Percentiles rank a stretch among this genome's conserved stretches.
Evolutionary conservation across 2,888 invertebrate species (phyloP).

Genomic region (Tholera decimalis): DNA sequence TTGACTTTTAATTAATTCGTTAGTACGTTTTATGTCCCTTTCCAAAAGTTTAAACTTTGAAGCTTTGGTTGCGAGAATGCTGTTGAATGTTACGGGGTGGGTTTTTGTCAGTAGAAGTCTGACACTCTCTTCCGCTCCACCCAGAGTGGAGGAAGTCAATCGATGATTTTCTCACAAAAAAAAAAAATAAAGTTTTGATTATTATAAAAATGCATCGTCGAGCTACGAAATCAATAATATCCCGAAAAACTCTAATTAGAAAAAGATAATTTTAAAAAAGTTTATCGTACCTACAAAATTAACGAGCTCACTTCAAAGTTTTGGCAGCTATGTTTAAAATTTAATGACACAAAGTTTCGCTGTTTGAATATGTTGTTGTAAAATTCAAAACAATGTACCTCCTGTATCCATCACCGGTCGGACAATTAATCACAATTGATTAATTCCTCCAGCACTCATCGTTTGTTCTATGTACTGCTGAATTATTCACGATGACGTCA

Average conservation of each 20-base stretch:
- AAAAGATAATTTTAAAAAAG: neutral
- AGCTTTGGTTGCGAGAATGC: too few species aligned
- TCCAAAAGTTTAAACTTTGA: too few species aligned
- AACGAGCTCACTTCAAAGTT: constrained; percentile 1
- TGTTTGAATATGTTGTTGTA: constrained; percentile 28
- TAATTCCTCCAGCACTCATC: constrained; percentile 50
- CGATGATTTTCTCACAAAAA: too few species aligned
- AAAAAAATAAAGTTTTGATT: neutral
- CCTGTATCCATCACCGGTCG: constrained; percentile 43
- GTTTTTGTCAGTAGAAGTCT: too few species aligned
- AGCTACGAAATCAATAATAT: constrained; percentile 13
- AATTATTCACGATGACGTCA: constrained; percentile 61
- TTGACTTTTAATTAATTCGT: too few species aligned
- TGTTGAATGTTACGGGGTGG: too few species aligned
- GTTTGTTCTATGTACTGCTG: constrained; percentile 52
- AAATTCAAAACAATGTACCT: constrained; percentile 28
- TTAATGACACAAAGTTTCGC: constrained; percentile 20
- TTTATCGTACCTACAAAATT: constrained; percentile 18
- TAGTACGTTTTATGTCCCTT: too few species aligned
- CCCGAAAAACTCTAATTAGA: constrained; percentile 4
- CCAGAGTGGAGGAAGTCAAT: too few species aligned
- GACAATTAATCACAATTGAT: constrained; percentile 60
- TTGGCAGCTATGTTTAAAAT: constrained; percentile 1
- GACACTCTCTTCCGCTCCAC: too few species aligned
- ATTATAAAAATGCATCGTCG: neutral